A percentile compares a stretch with the other conserved stretches of the same genome.
phyloP scores from a whole-genome alignment of 2,888 invertebrate genomes.

The Eupithecia subfuscata region DNA sequence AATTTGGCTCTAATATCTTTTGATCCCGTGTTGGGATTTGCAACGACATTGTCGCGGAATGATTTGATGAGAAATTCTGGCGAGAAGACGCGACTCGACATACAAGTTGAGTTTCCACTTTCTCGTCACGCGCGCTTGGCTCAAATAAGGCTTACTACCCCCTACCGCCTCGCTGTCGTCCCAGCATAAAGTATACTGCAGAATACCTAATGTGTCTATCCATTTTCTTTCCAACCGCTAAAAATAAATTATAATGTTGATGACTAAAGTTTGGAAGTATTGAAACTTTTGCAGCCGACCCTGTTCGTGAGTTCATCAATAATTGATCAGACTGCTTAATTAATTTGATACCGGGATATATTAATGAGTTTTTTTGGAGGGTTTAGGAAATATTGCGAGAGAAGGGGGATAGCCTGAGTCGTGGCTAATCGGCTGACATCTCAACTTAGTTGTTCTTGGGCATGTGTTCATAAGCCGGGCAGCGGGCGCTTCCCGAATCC shows the following conservation, averaged over 20 bases:
- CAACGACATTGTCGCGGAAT: constrained; percentile 78
- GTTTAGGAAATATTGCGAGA: constrained; percentile 60
- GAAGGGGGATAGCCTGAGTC: constrained; percentile 66
- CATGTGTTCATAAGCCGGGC: constrained; percentile 74
- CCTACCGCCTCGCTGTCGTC: constrained; percentile 67
- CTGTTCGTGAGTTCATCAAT: constrained; percentile 41
- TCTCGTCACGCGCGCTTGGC: constrained; percentile 80
- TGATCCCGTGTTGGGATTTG: constrained; percentile 80
- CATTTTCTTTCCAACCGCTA: constrained; percentile 41
- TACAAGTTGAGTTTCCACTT: constrained; percentile 78
- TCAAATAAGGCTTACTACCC: constrained; percentile 81
- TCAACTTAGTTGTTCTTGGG: constrained; percentile 79
- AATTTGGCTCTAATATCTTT: constrained; percentile 79
- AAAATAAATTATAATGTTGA: constrained; percentile 47
- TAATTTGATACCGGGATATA: constrained; percentile 31
- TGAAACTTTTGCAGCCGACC: constrained; percentile 39
- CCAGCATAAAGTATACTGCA: constrained; percentile 72
- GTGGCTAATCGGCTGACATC: constrained; percentile 76
- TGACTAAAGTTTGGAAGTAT: constrained; percentile 43
- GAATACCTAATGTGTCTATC: constrained; percentile 75
- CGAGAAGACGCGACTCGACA: constrained; percentile 72
- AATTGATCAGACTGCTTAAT: constrained; percentile 48
- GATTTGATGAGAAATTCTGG: constrained; percentile 81
- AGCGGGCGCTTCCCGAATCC: constrained; percentile 69
- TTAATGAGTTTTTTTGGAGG: constrained; percentile 27